Percentiles rank a stretch among this genome's conserved stretches.
Evolutionary conservation across 2,888 invertebrate genomes (phyloP).

Genomic region (Macaria liturata): DNA sequence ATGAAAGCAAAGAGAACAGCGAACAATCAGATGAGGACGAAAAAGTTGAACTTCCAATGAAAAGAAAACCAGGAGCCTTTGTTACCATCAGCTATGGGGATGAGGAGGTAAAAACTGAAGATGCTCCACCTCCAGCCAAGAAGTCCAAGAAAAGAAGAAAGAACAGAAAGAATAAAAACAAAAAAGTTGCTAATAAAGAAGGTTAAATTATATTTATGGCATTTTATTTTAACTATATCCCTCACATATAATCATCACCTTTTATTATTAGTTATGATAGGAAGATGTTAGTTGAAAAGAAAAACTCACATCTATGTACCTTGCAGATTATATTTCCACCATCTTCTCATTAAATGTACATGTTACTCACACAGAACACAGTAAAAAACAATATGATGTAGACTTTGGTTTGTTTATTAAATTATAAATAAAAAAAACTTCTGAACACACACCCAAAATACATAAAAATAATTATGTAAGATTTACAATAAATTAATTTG

Average conservation of each 20-base stretch:
- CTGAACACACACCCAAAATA: constrained; percentile 76
- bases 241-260: no score
- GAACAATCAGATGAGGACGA: constrained; percentile 50
- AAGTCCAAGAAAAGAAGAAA: constrained; percentile 65
- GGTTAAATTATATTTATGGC: background rate
- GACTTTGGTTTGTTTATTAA: constrained; percentile 83
- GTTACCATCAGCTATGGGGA: constrained; percentile 70
- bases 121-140: constrained; percentile 52
- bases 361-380: constrained; percentile 61
- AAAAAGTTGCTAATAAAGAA: constrained; percentile 32
- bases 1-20: constrained; percentile 42
- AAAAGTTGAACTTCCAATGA: constrained; percentile 36
- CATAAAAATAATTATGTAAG: constrained; percentile 65
- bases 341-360: constrained; percentile 64
- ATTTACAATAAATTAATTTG: constrained; percentile 81
- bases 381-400: constrained; percentile 75
- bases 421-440: constrained; percentile 78
- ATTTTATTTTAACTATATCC: no score
- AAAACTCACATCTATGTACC: constrained; percentile 57
- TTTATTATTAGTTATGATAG: no score
- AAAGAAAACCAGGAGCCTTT: constrained; percentile 69
- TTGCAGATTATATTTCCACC: constrained; percentile 68
- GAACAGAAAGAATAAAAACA: constrained; percentile 57
- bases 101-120: constrained; percentile 43
- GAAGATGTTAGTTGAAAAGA: constrained; percentile 26